phyloP scores from a whole-genome alignment of 1,140 invertebrate genomes.

The Euschistus heros region DNA sequence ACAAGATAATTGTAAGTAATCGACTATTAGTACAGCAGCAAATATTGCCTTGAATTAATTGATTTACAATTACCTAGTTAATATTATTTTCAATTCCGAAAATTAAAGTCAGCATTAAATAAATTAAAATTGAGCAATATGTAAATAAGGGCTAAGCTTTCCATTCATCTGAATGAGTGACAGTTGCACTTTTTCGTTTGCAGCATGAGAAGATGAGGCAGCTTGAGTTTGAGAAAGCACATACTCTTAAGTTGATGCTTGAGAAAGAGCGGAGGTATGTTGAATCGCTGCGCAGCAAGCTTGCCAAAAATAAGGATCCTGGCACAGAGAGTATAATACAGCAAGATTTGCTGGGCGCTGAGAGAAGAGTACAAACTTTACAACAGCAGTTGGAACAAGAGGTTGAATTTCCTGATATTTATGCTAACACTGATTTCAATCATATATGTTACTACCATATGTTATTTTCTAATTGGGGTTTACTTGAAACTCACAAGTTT shows the following conservation, averaged over 20 bases:
- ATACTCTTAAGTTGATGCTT: conserved; percentile 67
- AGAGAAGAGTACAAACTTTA: conserved; percentile 48
- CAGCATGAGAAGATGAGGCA: conserved; percentile 67
- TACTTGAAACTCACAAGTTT: no score
- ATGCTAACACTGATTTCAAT: no score
- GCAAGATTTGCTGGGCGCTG: conserved; percentile 45
- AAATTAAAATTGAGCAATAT: no score
- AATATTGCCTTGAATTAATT: background rate
- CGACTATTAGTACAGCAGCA: no score
- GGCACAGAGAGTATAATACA: conserved; percentile 32
- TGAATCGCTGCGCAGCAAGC: conserved; percentile 51
- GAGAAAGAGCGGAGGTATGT: conserved; percentile 68
- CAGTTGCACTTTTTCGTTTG: conserved; percentile 29
- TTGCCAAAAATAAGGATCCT: conserved; percentile 42
- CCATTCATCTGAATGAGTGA: no score
- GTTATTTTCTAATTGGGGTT: no score
- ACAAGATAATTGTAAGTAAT: no score
- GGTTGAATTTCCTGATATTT: conserved; percentile 24
- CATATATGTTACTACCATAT: no score
- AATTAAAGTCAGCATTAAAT: no score
- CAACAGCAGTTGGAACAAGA: conserved; percentile 45
- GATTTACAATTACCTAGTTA: background rate
- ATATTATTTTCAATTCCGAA: background rate
- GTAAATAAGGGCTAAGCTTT: no score
- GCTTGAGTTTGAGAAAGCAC: conserved; percentile 58